phyloP scores from a whole-genome alignment of 2,888 invertebrate genomes.

The Eledona agricola region DNA sequence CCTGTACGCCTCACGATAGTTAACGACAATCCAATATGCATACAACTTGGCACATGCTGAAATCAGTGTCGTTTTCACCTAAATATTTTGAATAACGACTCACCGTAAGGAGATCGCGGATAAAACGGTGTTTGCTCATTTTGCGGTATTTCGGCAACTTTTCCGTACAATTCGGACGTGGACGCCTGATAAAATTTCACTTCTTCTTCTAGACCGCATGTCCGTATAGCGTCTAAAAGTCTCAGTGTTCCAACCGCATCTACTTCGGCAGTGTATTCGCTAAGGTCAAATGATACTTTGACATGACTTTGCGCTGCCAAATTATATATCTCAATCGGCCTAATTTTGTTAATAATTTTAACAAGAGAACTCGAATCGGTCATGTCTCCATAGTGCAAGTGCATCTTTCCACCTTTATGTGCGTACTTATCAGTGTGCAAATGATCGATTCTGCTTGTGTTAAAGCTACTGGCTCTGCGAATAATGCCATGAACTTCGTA shows the following conservation, averaged over 20 bases:
- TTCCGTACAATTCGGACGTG: conserved; percentile 94
- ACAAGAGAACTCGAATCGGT: conserved; percentile 96
- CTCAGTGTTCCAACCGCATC: conserved; percentile 94
- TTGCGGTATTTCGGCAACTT: conserved; percentile 92
- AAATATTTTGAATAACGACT: too few species aligned
- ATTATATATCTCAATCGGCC: conserved; percentile 96
- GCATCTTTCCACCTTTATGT: conserved; percentile 89
- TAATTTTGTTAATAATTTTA: conserved; percentile 79
- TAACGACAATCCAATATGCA: conserved; percentile 95
- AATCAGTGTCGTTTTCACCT: conserved; percentile 38
- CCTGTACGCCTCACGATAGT: conserved; percentile 93
- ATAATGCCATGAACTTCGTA: conserved; percentile 97
- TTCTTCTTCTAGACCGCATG: conserved; percentile 81
- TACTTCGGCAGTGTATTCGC: conserved; percentile 99
- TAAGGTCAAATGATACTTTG: conserved; percentile 97
- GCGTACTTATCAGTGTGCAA: conserved; percentile 90
- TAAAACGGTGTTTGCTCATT: conserved; percentile 95
- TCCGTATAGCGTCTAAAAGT: conserved; percentile 89
- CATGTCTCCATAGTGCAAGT: conserved; percentile 98
- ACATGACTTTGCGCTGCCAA: conserved; percentile 99
- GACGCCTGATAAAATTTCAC: conserved; percentile 95
- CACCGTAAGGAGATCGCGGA: conserved; percentile 96
- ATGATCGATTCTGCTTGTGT: conserved; percentile 96
- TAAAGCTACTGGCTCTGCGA: conserved; percentile 93
- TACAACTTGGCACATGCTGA: conserved; percentile 94